Evolutionary conservation across 2,113 vertebrate genomes (phyloP).

Genomic region (Neogobius melanostomus): DNA sequence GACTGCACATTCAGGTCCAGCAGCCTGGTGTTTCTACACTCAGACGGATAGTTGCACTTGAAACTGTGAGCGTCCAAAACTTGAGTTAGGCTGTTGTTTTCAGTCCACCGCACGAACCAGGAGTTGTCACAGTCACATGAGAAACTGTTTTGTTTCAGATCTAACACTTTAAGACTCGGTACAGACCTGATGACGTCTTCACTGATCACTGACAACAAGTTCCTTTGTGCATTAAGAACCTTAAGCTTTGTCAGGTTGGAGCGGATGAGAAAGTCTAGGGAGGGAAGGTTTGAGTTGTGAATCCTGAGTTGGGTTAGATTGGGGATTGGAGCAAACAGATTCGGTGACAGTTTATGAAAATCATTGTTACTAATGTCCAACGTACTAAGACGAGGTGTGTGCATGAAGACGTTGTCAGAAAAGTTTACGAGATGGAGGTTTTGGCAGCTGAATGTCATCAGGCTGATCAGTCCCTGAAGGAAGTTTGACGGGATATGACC

Average conservation of each 20-base stretch:
- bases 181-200: conserved; percentile 32
- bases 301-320: conserved; percentile 64
- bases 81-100: conserved; percentile 55
- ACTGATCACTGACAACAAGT: conserved; percentile 59
- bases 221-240: conserved; percentile 57
- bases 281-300: conserved; percentile 48
- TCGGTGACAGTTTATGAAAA: conserved; percentile 30
- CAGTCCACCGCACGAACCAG: conserved; percentile 65
- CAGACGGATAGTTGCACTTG: conserved; percentile 67
- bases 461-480: conserved; percentile 71
- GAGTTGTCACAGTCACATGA: conserved; percentile 72
- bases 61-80: conserved; percentile 68
- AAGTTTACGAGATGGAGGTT: conserved; percentile 46
- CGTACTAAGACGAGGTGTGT: conserved; percentile 56
- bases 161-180: conserved; percentile 62
- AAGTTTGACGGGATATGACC: conserved; percentile 58
- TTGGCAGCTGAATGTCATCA: conserved; percentile 50
- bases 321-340: conserved; percentile 59
- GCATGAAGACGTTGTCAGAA: conserved; percentile 53
- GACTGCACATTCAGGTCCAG: conserved; percentile 38
- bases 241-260: conserved; percentile 61
- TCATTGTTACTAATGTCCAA: conserved; percentile 73
- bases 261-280: conserved; percentile 64
- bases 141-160: conserved; percentile 69
- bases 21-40: conserved; percentile 49